A percentile compares a stretch with the other conserved stretches of the same genome.
These are phyloP conservation scores for Crenuchus spilurus DNA, from an alignment of 2,797 vertebrate species.

Conservation along the genomic window DNA sequence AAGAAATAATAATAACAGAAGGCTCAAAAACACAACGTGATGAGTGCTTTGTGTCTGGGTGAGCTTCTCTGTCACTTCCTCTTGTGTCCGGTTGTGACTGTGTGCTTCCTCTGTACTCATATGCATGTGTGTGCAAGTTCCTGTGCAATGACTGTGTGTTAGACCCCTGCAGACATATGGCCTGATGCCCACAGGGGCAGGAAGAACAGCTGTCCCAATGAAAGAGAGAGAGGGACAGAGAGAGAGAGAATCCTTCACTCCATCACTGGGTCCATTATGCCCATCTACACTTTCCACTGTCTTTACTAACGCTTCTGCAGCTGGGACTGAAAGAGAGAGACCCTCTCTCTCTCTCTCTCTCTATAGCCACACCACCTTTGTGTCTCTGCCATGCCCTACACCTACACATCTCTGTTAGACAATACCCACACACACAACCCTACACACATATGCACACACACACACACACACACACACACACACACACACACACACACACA, in stretches of 20 bases:
- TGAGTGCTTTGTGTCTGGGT: conserved; percentile 29
- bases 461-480: neutral
- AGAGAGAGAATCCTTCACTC: conserved; percentile 1
- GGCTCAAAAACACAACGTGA: conserved; percentile 65
- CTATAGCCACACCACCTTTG: conserved; percentile 5
- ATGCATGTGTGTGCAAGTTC: conserved; percentile 25
- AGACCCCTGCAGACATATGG: conserved; percentile 60
- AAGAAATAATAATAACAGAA: too few relatives aligned
- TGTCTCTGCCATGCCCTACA: conserved; percentile 3
- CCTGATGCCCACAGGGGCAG: conserved; percentile 63
- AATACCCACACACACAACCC: neutral
- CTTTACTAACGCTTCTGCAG: conserved; percentile 32
- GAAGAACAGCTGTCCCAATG: conserved; percentile 74
- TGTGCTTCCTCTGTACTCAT: conserved; percentile 24
- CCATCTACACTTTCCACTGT: conserved; percentile 40
- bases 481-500: too few relatives aligned
- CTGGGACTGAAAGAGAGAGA: conserved; percentile 26
- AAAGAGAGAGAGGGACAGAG: conserved; percentile 38
- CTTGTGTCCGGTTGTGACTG: conserved; percentile 25
- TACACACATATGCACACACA: neutral
- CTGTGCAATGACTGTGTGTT: conserved; percentile 13
- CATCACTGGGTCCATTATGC: conserved; percentile 60
- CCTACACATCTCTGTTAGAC: neutral
- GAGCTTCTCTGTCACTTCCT: conserved; percentile 34
- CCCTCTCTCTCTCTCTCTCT: neutral